Evolutionary conservation across 2,888 invertebrate genomes (phyloP).

Genomic region (Phania funesta): DNA sequence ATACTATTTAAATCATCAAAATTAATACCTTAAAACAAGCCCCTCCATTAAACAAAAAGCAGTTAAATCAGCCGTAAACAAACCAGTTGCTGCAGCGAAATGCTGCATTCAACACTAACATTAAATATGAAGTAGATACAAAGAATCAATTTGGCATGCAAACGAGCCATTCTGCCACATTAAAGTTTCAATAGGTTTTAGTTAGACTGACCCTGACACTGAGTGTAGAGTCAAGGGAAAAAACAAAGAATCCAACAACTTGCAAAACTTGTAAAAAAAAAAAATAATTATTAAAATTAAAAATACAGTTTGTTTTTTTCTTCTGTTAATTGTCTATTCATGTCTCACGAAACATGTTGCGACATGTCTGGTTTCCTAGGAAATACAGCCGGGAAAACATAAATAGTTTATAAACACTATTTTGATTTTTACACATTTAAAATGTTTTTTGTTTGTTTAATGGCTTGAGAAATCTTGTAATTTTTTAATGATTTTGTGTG

Average conservation of each 20-base stretch:
- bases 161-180: conserved; percentile 27
- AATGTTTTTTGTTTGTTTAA: background rate
- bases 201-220: conserved; percentile 58
- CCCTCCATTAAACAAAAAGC: too few species aligned
- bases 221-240: conserved; percentile 9
- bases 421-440: conserved; percentile 44
- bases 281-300: conserved; percentile 27
- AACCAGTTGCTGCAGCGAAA: background rate
- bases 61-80: background rate
- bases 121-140: conserved; percentile 2
- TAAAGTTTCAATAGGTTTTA: conserved; percentile 21
- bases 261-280: background rate
- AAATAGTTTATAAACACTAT: background rate
- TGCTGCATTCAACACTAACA: background rate
- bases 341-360: conserved; percentile 41
- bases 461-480: background rate
- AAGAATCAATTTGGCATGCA: conserved; percentile 55
- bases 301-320: background rate
- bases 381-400: conserved; percentile 22
- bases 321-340: conserved; percentile 19
- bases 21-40: too few species aligned
- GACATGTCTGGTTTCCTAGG: conserved; percentile 60
- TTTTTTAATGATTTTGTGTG: background rate
- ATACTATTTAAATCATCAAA: too few species aligned
- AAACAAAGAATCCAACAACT: background rate